phyloP scores from a whole-genome alignment of 2,797 vertebrate genomes.

The Enteromius fasciolatus region DNA sequence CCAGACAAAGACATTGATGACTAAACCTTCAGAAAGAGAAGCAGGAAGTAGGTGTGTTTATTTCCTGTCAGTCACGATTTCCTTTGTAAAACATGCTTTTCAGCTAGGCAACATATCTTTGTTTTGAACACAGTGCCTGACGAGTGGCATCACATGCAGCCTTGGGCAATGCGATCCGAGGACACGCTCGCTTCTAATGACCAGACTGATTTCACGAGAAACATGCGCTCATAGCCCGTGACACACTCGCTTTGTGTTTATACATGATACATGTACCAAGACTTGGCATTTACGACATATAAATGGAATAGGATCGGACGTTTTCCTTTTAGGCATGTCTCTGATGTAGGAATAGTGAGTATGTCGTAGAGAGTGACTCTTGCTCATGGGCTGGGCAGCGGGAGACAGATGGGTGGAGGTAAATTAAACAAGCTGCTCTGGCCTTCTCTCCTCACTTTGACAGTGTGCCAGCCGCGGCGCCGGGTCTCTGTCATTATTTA shows the following conservation, averaged over 20 bases:
- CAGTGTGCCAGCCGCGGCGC: constrained; percentile 37
- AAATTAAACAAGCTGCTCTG: constrained; percentile 53
- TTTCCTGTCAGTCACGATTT: constrained; percentile 43
- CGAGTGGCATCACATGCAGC: constrained; percentile 25
- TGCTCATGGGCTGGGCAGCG: constrained; percentile 20
- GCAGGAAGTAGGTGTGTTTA: constrained; percentile 48
- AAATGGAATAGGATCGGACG: not conserved
- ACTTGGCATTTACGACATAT: not conserved
- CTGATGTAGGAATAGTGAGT: not conserved
- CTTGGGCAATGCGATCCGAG: not conserved
- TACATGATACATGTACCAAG: constrained; percentile 17
- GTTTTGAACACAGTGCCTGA: constrained; percentile 23
- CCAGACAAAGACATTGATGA: constrained; percentile 30
- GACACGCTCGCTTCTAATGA: constrained; percentile 13
- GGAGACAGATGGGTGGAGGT: constrained; percentile 51
- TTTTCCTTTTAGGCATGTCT: constrained; percentile 25
- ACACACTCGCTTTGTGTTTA: constrained; percentile 18
- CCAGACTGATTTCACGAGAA: constrained; percentile 6
- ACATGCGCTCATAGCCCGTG: not conserved
- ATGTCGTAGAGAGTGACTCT: constrained; percentile 24
- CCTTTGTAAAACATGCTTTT: constrained; percentile 38
- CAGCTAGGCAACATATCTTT: constrained; percentile 26
- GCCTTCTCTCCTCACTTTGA: constrained; percentile 28
- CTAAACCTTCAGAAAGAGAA: constrained; percentile 30
- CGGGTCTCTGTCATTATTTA: constrained; percentile 49